Conservation (phyloP, 37 sponge, comb jelly and placozoan species). For the Halichondria panicea region DNA sequence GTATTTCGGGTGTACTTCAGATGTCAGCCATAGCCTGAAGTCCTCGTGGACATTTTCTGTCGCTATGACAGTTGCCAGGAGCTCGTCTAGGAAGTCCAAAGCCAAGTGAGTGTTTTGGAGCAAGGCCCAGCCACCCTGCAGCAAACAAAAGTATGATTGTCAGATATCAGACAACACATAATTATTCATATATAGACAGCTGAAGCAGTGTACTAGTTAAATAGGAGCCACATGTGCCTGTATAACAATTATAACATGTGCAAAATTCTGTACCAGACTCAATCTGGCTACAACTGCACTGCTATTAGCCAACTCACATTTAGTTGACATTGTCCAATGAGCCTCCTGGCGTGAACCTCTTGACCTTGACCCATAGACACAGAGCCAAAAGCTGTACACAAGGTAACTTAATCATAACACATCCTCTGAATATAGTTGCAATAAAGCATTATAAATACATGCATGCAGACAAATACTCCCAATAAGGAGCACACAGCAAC, state of each 20-base stretch:
- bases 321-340: conserved; percentile 80
- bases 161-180: too few relatives aligned
- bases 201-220: not conserved
- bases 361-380: conserved; percentile 99
- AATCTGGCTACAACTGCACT: conserved; percentile 9
- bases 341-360: conserved; percentile 95
- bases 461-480: not conserved
- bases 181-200: not conserved
- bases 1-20: conserved; percentile 95
- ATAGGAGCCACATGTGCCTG: not conserved
- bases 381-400: conserved; percentile 80
- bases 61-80: conserved; percentile 84
- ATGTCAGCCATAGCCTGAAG: conserved; percentile 98
- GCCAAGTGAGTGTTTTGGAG: conserved; percentile 98
- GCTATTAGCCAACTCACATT: too few relatives aligned
- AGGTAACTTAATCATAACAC: too few relatives aligned
- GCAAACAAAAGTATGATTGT: too few relatives aligned
- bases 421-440: too few relatives aligned
- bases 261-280: conserved; percentile 2
- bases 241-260: not conserved
- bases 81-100: conserved; percentile 96
- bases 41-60: conserved; percentile 84
- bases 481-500: not conserved
- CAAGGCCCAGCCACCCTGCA: conserved; percentile 95
- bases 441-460: too few relatives aligned